These are phyloP conservation scores for Heliconius hortense DNA, from an alignment of 2,888 invertebrate species.

Conservation along the genomic window DNA sequence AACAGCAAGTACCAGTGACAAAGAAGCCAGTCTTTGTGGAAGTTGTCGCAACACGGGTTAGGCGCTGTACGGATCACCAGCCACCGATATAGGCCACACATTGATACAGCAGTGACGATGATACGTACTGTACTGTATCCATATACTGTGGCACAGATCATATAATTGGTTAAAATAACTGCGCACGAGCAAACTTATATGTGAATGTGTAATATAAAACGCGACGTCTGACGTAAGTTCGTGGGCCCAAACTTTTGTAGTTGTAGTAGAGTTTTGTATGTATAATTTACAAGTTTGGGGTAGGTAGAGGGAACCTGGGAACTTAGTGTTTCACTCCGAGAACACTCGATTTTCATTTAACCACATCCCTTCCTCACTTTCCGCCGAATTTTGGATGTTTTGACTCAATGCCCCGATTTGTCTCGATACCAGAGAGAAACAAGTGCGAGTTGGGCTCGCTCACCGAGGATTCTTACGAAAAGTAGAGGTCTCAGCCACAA, in stretches of 20 bases:
- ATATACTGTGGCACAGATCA: constrained; percentile 35
- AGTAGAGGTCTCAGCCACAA: no score
- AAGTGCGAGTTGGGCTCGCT: no score
- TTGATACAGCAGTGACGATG: constrained; percentile 48
- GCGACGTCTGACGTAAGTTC: background rate
- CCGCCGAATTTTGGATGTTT: background rate
- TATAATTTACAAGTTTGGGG: background rate
- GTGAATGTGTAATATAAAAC: constrained; percentile 18
- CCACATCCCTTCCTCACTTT: background rate
- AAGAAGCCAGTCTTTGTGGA: constrained; percentile 56
- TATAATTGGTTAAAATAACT: constrained; percentile 33
- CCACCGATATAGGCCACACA: constrained; percentile 59
- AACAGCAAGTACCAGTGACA: constrained; percentile 49
- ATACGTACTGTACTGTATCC: no score
- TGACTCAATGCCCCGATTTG: background rate
- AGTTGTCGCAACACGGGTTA: constrained; percentile 58
- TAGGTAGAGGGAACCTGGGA: no score
- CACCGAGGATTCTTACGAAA: no score
- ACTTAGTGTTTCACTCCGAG: no score
- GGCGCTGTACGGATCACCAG: constrained; percentile 61
- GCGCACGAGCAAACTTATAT: background rate
- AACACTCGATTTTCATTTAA: no score
- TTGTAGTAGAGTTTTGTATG: background rate
- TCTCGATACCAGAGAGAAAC: background rate
- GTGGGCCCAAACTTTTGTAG: background rate